A percentile compares a stretch with the other conserved stretches of the same genome.
phyloP scores from a whole-genome alignment of 2,797 vertebrate genomes.

The Lithobates sylvaticus region DNA sequence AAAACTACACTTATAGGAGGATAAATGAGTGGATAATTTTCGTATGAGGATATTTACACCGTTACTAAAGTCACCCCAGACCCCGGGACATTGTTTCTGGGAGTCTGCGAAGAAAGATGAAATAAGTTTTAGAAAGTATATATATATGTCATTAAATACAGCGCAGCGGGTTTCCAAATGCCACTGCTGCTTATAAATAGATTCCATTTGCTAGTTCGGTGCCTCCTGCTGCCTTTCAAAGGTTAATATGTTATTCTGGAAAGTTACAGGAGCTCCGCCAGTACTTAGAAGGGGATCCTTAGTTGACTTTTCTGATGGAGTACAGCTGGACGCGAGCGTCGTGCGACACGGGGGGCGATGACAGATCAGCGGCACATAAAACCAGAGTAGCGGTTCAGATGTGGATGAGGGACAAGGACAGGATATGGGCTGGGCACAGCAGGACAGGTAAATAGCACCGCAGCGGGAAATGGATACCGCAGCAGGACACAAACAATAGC shows the following conservation, averaged over 20 bases:
- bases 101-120: background rate
- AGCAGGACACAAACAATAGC: background rate
- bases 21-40: too few relatives aligned
- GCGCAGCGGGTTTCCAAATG: slow-evolving; percentile 29
- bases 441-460: background rate
- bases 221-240: slow-evolving; percentile 47
- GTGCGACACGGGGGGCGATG: background rate
- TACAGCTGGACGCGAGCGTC: background rate
- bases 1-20: too few relatives aligned
- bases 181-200: slow-evolving; percentile 52
- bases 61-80: too few relatives aligned
- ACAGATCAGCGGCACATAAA: slow-evolving; percentile 7
- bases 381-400: background rate
- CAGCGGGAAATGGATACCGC: background rate
- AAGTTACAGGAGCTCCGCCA: slow-evolving; percentile 25
- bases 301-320: slow-evolving; percentile 28
- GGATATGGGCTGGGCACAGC: background rate
- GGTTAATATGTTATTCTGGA: slow-evolving; percentile 35
- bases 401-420: background rate
- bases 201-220: slow-evolving; percentile 14
- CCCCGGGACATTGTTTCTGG: background rate
- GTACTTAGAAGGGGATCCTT: slow-evolving; percentile 28
- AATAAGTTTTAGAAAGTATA: slow-evolving; percentile 13
- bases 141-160: slow-evolving; percentile 24
- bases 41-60: too few relatives aligned